Base-by-base conservation (phyloP, 2,888 invertebrate genomes). In the Andrena flavipes region DNA sequence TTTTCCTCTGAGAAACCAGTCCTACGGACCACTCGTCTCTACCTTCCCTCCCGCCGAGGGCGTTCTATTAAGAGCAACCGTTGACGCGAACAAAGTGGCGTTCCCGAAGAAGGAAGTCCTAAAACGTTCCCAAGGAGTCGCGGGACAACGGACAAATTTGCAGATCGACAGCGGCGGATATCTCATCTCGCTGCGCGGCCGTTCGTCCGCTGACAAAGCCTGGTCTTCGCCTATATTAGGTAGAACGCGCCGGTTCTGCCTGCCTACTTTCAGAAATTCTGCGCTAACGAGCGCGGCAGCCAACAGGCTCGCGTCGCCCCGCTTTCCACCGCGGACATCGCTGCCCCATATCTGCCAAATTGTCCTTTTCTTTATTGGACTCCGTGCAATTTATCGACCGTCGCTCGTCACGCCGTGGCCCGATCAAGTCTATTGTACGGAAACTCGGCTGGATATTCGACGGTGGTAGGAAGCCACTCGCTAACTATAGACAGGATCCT, bases 261-360 rank as follows among this genome's bases (percentile, higher is more conserved):
- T 88, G 74, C 87, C 88, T 87, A 87, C 88, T 90, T 90, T 90
- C 90, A 85, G 88, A 89, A 89, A 90, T 87, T 88, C 85, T 82
- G 84, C 84, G 76, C 88, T 89, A 90, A 90, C 90, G 88, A 90
- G 87, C 87, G 79, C 56, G 67, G 35, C 64, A 67, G 68, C 73
- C 42, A 77, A 84, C n/a, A 70, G 48, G 35, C 56, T 76, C 78
- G 51, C 76, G 75, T 78, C 82, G 83, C 78, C 80, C 80, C 75
- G 78, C 81, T 83, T 84, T 80, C 82, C 82, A 86, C 76, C 79
- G 73, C 64, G 72, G 84, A 84, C 77, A 82, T 82, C 84, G 78
- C 74, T 85, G 85, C 84, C 85, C 85, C 82, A 85, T 85, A 84
- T 85, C 85, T 84, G 85, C 85, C 84, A 85, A 85, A 85, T 85